Evolutionary conservation across 2,113 vertebrate genomes (phyloP).

Genomic region (Saguinus midas): DNA sequence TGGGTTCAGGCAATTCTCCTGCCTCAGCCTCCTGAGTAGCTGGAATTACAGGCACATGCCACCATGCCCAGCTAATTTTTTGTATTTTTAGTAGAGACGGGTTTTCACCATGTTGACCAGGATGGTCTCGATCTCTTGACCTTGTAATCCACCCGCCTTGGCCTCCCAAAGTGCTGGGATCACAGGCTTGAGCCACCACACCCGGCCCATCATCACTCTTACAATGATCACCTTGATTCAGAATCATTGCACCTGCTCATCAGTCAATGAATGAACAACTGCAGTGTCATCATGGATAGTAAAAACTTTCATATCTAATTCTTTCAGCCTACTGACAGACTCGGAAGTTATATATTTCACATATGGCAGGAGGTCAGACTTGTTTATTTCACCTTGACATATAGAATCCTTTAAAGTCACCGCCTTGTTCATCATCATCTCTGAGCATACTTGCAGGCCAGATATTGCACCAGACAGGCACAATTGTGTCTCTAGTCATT

Average conservation of each 20-base stretch:
- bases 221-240: not conserved
- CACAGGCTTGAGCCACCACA: too few species aligned
- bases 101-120: too few species aligned
- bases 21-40: too few species aligned
- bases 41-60: too few species aligned
- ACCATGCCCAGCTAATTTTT: too few species aligned
- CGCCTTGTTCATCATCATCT: not conserved
- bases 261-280: not conserved
- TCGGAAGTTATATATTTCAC: not conserved
- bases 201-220: not conserved
- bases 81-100: too few species aligned
- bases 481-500: not conserved
- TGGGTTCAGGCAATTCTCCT: too few species aligned
- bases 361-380: not conserved
- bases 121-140: too few species aligned
- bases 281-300: not conserved
- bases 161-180: too few species aligned
- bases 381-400: not conserved
- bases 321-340: not conserved
- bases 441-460: not conserved
- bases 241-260: not conserved
- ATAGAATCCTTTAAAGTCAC: not conserved
- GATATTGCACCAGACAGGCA: not conserved
- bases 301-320: not conserved
- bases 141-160: too few species aligned